A percentile compares a stretch with the other conserved stretches of the same genome.
Evolutionary conservation across 2,888 invertebrate species (phyloP).

Genomic region (Chrysodeixis includens): DNA sequence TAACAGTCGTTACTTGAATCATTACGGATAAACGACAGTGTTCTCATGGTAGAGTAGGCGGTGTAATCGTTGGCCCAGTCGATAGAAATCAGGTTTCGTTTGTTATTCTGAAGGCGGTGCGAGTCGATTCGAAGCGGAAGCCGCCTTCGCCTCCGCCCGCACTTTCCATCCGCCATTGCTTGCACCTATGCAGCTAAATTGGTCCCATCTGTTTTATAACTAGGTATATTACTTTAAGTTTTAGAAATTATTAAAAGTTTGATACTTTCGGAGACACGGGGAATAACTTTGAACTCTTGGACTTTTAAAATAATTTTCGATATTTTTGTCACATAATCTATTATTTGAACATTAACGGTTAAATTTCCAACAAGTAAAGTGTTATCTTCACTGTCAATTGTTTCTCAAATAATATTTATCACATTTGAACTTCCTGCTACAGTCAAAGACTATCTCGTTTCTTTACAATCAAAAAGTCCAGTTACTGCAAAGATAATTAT

Average conservation of each 20-base stretch:
- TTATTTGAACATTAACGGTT: not conserved
- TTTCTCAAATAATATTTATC: conserved; percentile 65
- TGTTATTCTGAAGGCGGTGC: conserved; percentile 87
- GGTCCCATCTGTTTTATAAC: conserved; percentile 70
- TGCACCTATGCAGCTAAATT: conserved; percentile 77
- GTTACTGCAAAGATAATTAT: conserved; percentile 52
- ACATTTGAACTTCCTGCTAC: conserved; percentile 67
- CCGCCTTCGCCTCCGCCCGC: conserved; percentile 77
- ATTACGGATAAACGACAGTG: conserved; percentile 58
- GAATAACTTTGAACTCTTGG: not conserved
- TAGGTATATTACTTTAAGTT: conserved; percentile 44
- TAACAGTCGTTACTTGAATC: conserved; percentile 58
- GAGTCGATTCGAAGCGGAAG: conserved; percentile 80
- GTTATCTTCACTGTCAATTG: conserved; percentile 63
- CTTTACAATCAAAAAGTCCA: conserved; percentile 52
- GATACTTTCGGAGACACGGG: not conserved
- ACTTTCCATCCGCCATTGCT: conserved; percentile 86
- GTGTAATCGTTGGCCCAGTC: conserved; percentile 79
- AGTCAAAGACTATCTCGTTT: conserved; percentile 57
- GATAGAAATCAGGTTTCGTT: conserved; percentile 89
- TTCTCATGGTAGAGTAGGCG: conserved; percentile 69
- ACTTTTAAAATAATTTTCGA: not conserved
- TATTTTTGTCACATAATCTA: not conserved
- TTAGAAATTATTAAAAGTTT: conserved; percentile 33
- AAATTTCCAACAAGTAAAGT: conserved; percentile 46